These are phyloP conservation scores for Drosophila rellima DNA, from an alignment of 2,888 invertebrate genomes.

Conservation along the genomic window DNA sequence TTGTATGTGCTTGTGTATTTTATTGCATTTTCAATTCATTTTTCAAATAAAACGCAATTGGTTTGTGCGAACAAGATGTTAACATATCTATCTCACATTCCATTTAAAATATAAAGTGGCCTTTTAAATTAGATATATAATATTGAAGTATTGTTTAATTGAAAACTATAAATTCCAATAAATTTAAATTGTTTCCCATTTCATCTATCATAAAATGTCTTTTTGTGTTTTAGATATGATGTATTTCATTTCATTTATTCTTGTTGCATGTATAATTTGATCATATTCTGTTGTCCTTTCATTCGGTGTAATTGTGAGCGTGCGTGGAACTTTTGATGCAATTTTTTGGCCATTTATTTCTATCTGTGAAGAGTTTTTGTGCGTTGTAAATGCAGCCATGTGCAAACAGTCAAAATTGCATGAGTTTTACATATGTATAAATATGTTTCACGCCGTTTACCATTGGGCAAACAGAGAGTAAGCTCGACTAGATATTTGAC, in stretches of 20 bases:
- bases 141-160: background rate
- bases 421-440: slow-evolving; percentile 7
- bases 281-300: slow-evolving; percentile 1
- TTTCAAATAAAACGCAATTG: slow-evolving; percentile 2
- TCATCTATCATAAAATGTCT: background rate
- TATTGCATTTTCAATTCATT: slow-evolving; percentile 4
- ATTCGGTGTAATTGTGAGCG: slow-evolving; percentile 1
- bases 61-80: slow-evolving; percentile 1
- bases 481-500: no score
- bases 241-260: background rate
- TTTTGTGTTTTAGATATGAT: background rate
- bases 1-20: slow-evolving; percentile 8
- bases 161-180: background rate
- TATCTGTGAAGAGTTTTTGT: slow-evolving; percentile 17
- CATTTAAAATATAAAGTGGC: background rate
- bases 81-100: background rate
- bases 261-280: background rate
- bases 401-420: slow-evolving; percentile 36
- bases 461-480: background rate
- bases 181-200: background rate
- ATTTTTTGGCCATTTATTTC: slow-evolving; percentile 42
- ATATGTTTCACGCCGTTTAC: background rate
- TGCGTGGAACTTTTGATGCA: slow-evolving; percentile 29
- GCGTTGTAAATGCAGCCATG: slow-evolving; percentile 27
- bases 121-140: background rate